Conservation (phyloP, 2,113 vertebrate species). For the Labeo rohita region DNA sequence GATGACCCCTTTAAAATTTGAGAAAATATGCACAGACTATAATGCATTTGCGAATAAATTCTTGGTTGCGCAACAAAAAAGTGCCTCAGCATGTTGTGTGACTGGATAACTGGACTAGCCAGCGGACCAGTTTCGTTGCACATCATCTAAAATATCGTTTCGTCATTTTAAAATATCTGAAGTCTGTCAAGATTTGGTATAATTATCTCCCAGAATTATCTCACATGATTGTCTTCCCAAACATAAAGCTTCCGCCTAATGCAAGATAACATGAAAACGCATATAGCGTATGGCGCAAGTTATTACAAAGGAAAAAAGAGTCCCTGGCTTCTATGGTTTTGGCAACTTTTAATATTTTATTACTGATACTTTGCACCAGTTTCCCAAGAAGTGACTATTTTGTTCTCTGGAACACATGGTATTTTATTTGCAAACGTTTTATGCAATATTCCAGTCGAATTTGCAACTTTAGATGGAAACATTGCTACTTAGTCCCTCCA, state of each 20-base stretch:
- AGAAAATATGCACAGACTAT: not conserved
- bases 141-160: not conserved
- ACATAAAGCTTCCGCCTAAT: too few species aligned
- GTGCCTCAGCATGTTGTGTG: not conserved
- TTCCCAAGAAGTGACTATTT: not conserved
- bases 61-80: not conserved
- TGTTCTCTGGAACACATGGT: not conserved
- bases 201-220: too few species aligned
- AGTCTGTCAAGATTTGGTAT: too few species aligned
- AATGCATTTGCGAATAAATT: not conserved
- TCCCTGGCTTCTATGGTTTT: not conserved
- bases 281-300: too few species aligned
- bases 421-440: not conserved
- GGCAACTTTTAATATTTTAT: not conserved
- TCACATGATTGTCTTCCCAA: too few species aligned
- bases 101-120: not conserved
- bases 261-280: too few species aligned
- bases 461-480: not conserved
- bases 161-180: too few species aligned
- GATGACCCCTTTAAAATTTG: too few species aligned
- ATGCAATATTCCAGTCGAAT: not conserved
- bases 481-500: not conserved
- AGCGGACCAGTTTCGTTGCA: not conserved
- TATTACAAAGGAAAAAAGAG: not conserved
- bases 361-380: not conserved